Evolutionary conservation across 2,797 vertebrate species (phyloP).

Genomic region (Hozukius guyotensis): DNA sequence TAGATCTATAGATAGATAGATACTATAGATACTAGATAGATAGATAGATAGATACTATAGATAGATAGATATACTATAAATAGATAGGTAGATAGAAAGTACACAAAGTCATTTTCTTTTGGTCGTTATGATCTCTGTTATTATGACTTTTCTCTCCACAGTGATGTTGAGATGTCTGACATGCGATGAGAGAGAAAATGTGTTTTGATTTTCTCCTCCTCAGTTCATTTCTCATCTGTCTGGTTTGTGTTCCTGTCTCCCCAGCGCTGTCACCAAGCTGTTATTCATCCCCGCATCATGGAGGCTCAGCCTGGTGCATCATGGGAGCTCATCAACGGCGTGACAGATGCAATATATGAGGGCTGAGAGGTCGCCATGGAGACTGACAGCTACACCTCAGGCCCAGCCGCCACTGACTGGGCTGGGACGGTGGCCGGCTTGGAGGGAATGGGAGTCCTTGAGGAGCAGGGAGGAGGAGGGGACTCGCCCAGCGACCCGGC

Average conservation of each 20-base stretch:
- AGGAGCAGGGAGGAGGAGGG: slow-evolving; percentile 48
- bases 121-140: neutral
- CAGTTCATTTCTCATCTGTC: slow-evolving; percentile 57
- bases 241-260: slow-evolving; percentile 59
- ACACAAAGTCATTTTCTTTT: neutral
- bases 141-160: slow-evolving; percentile 18
- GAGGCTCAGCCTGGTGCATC: slow-evolving; percentile 61
- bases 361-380: slow-evolving; percentile 75
- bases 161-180: slow-evolving; percentile 16
- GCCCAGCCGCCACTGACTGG: slow-evolving; percentile 65
- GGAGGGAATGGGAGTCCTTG: slow-evolving; percentile 35
- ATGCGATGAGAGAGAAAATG: slow-evolving; percentile 16
- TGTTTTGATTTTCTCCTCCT: slow-evolving; percentile 44
- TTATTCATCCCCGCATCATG: slow-evolving; percentile 67
- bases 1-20: no score
- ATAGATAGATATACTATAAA: neutral
- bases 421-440: slow-evolving; percentile 42
- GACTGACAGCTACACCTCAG: slow-evolving; percentile 70
- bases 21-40: no score
- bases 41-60: no score
- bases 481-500: neutral
- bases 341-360: slow-evolving; percentile 58
- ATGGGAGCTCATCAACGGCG: slow-evolving; percentile 60
- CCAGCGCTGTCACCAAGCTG: slow-evolving; percentile 61
- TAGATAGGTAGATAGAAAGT: neutral